Conservation (phyloP, 2,797 vertebrate genomes). For the Poecilia velifera region DNA sequence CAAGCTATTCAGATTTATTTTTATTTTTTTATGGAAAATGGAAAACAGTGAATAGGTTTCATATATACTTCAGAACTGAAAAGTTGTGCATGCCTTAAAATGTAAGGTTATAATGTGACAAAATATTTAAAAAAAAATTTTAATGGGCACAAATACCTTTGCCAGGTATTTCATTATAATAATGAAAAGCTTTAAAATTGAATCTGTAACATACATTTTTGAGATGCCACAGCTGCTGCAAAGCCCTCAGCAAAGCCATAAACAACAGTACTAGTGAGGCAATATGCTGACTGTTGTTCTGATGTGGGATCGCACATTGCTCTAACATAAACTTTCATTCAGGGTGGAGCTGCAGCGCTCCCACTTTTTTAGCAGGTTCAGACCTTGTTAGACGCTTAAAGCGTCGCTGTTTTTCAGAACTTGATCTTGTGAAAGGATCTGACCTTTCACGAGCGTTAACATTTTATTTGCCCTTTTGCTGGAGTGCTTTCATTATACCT, state of each 20-base stretch:
- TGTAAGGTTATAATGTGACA: neutral
- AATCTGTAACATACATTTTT: slow-evolving; percentile 16
- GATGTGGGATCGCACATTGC: slow-evolving; percentile 28
- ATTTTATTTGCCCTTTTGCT: slow-evolving; percentile 65
- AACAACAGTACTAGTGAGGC: slow-evolving; percentile 28
- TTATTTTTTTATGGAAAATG: neutral
- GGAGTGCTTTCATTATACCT: slow-evolving; percentile 31
- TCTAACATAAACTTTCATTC: slow-evolving; percentile 25
- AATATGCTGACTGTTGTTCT: slow-evolving; percentile 10
- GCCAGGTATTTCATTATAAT: neutral
- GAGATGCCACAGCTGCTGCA: slow-evolving; percentile 43
- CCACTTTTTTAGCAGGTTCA: slow-evolving; percentile 12
- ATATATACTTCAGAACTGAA: neutral
- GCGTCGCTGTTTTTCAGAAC: slow-evolving; percentile 28
- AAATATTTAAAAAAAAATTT: neutral
- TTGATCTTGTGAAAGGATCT: slow-evolving; percentile 45
- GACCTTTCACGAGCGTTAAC: slow-evolving; percentile 54
- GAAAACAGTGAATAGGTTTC: neutral
- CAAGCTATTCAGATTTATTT: neutral
- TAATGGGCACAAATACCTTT: neutral
- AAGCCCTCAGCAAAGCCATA: slow-evolving; percentile 28
- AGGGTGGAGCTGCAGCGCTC: slow-evolving; percentile 9
- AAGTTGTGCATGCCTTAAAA: neutral
- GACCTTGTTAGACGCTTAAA: slow-evolving; percentile 28
- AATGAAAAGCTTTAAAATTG: neutral